Evolutionary conservation across 2,797 vertebrate species (phyloP).

Genomic region (Ataeniobius toweri): DNA sequence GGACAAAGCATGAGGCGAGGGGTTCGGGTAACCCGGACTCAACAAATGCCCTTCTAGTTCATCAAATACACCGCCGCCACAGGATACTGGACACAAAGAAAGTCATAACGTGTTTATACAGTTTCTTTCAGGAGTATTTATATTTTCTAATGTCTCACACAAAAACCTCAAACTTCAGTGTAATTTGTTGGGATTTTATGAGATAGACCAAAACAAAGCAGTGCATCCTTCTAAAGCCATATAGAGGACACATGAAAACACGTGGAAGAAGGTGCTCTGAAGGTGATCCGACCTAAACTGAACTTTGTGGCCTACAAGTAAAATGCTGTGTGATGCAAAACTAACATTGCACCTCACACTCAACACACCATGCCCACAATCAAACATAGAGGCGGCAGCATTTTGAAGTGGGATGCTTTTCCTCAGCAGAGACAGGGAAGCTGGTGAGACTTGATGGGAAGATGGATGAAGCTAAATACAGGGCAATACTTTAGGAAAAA

Average conservation of each 20-base stretch:
- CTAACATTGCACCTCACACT: neutral
- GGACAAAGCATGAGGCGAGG: constrained; percentile 56
- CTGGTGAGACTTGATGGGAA: neutral
- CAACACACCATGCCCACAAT: neutral
- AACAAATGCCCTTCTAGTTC: constrained; percentile 74
- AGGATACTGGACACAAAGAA: constrained; percentile 66
- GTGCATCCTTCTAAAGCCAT: too few species aligned
- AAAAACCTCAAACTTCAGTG: neutral
- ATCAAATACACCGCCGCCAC: constrained; percentile 69
- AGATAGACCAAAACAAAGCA: constrained; percentile 20
- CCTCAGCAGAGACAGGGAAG: neutral
- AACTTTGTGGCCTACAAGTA: neutral
- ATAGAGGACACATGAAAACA: neutral
- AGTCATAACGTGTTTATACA: neutral
- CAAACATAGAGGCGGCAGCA: neutral
- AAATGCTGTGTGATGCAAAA: neutral
- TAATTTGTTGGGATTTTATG: neutral
- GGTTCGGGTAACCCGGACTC: constrained; percentile 76
- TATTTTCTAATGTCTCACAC: neutral
- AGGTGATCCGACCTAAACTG: neutral
- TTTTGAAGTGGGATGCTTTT: neutral
- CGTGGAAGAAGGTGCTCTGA: too few species aligned
- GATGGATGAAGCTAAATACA: too few species aligned
- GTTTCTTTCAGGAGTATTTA: neutral
- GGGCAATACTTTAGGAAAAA: neutral